Evolutionary conservation across 2,888 invertebrate species (phyloP), one percentile per base, ranked within the genome.

Genomic region (Sphaerophoria rueppellii): DNA sequence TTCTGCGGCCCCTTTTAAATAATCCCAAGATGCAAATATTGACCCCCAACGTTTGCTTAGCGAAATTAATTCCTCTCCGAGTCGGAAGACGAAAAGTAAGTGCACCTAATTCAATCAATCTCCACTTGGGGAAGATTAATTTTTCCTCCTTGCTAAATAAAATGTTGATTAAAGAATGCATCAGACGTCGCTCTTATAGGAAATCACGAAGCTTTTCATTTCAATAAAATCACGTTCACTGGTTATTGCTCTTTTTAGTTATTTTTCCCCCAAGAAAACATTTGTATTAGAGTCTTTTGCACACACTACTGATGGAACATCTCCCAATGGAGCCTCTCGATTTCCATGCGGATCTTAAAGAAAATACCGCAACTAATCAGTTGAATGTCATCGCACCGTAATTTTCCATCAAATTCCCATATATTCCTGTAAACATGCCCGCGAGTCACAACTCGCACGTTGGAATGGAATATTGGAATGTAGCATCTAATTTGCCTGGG

Each of bases 371-470:
- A 67, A 65, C 83, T 50, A 71, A 79, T 79, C 46, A 70, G 9
- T 35, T 40, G 67, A 80, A 80, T 85, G 83, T 80, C 83, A 80
- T 85, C 83, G 83, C 71, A 76, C 76, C 48, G 67, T 69, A 71
- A 61, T 57, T 80, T 24, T 71, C 32, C 72, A 79, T 75, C 48
- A 37, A 67, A 76, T 81, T 81, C 85, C 73, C 76, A 70, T 80
- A 67, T 54, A 24, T 50, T 11, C 11, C 12, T 43, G 6, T 9
- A 24, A 2, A 24, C 1, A 24, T 24, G 24, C 24, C 24, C 24
- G 24, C 24, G 24, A 24, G 24, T 24, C 24, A 24, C 40, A 40
- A 11, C 14, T 50, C 35, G 35, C 48, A 63, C 75, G 16, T 72
- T 46, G 81, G 80, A 85, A 81, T 73, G 55, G 24, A n/a, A n/a